Evolutionary conservation across 2,113 vertebrate genomes (phyloP).

Genomic region (Neotoma lepida): DNA sequence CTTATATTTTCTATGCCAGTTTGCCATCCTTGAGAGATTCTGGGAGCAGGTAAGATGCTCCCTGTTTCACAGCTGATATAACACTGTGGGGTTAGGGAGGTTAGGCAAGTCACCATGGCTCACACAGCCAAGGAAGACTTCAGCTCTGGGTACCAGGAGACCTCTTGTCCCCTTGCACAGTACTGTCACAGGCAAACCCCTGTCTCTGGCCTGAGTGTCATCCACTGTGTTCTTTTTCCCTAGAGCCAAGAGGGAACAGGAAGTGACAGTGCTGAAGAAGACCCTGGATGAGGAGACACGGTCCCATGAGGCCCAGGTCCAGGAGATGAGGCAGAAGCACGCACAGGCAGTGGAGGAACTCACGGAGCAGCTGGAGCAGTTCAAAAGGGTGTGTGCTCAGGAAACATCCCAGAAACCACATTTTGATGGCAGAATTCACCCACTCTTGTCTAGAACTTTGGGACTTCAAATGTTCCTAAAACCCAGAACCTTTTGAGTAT

Average conservation of each 20-base stretch:
- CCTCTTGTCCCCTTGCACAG: background rate
- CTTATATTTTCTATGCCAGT: background rate
- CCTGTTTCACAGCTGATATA: background rate
- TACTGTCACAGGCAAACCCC: background rate
- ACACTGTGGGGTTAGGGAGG: background rate
- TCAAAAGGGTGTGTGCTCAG: slow-evolving; percentile 88
- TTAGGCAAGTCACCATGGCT: background rate
- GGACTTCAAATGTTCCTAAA: background rate
- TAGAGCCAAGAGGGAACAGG: slow-evolving; percentile 96
- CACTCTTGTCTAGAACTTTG: background rate
- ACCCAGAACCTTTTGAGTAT: background rate
- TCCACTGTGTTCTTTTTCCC: background rate
- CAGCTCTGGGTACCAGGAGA: background rate
- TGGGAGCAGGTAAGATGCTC: background rate
- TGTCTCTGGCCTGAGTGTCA: background rate
- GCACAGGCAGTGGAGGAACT: slow-evolving; percentile 92
- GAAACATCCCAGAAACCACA: background rate
- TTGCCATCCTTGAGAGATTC: background rate
- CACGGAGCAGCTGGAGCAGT: slow-evolving; percentile 94
- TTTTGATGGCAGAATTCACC: background rate
- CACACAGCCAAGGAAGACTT: background rate
- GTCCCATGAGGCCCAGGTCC: slow-evolving; percentile 92
- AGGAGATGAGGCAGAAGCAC: slow-evolving; percentile 96
- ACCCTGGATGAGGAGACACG: slow-evolving; percentile 93
- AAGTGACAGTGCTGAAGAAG: slow-evolving; percentile 92